Percentiles rank a stretch among this genome's conserved stretches.
Conservation (phyloP, 1,140 invertebrate genomes). For the Oscheius sp. region DNA sequence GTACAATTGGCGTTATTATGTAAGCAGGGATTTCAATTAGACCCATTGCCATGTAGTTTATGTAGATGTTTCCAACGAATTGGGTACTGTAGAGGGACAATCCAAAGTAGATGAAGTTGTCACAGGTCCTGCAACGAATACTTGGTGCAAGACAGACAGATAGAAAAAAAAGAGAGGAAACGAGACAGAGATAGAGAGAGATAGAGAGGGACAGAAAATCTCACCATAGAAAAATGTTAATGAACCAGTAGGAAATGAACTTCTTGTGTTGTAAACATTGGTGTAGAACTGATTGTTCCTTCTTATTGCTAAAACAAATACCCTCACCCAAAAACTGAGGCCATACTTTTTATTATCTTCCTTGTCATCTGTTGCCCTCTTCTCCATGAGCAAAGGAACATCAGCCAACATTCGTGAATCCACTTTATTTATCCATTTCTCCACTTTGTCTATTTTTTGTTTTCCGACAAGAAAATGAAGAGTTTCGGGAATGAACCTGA, state of each 20-base stretch:
- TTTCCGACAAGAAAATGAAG: conserved; percentile 45
- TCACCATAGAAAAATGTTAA: conserved; percentile 8
- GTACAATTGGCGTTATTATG: conserved; percentile 47
- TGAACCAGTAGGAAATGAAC: background rate
- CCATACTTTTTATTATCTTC: background rate
- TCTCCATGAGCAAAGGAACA: background rate
- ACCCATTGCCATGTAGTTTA: conserved; percentile 61
- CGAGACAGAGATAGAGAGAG: too few species aligned
- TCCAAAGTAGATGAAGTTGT: conserved; percentile 63
- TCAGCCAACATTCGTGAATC: conserved; percentile 35
- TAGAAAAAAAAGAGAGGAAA: too few species aligned
- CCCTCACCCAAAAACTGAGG: too few species aligned
- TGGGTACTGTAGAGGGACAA: conserved; percentile 59
- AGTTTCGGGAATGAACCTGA: conserved; percentile 49
- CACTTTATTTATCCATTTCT: too few species aligned
- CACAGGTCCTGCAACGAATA: conserved; percentile 56
- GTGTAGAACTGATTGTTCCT: conserved; percentile 2
- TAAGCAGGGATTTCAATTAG: conserved; percentile 60
- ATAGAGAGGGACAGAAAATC: too few species aligned
- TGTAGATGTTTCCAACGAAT: conserved; percentile 59
- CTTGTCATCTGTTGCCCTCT: too few species aligned
- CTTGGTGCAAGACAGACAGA: background rate
- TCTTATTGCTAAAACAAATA: conserved; percentile 20
- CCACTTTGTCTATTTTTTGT: conserved; percentile 22
- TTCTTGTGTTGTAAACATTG: background rate